These are phyloP conservation scores for Bugula neritina DNA, from an alignment of 2,888 invertebrate genomes.

Conservation along the genomic window DNA sequence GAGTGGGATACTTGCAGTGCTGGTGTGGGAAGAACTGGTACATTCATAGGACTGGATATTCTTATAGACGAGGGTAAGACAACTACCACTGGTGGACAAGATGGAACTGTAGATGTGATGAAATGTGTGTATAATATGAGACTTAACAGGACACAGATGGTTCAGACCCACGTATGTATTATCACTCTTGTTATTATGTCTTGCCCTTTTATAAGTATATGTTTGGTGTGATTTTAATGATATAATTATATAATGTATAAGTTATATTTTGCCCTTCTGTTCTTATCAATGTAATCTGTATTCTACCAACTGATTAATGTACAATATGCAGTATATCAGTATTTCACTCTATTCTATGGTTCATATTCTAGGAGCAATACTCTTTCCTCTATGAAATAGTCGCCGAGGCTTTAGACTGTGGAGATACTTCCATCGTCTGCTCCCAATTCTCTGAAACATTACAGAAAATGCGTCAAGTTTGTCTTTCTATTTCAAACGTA, in stretches of 20 bases:
- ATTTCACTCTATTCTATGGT: not conserved
- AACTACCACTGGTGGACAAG: not conserved
- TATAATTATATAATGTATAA: too few relatives aligned
- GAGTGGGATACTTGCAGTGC: not conserved
- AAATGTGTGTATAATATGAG: constrained; percentile 18
- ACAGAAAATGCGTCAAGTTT: too few relatives aligned
- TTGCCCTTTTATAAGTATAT: too few relatives aligned
- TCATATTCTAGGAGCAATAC: constrained; percentile 8
- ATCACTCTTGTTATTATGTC: too few relatives aligned
- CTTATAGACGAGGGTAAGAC: not conserved
- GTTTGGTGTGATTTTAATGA: too few relatives aligned
- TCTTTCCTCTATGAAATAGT: not conserved
- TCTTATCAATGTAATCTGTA: not conserved
- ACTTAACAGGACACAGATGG: not conserved
- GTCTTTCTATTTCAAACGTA: too few relatives aligned
- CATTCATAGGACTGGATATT: not conserved
- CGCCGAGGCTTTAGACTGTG: not conserved
- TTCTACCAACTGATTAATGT: not conserved
- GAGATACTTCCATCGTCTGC: not conserved
- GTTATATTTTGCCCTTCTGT: too few relatives aligned
- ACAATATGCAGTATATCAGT: not conserved
- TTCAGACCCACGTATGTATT: not conserved
- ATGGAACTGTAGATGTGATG: constrained; percentile 3
- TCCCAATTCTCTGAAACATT: not conserved
- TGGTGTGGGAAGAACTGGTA: not conserved